Evolutionary conservation across 2,888 invertebrate genomes (phyloP).

Genomic region (Aspidiotus destructor): DNA sequence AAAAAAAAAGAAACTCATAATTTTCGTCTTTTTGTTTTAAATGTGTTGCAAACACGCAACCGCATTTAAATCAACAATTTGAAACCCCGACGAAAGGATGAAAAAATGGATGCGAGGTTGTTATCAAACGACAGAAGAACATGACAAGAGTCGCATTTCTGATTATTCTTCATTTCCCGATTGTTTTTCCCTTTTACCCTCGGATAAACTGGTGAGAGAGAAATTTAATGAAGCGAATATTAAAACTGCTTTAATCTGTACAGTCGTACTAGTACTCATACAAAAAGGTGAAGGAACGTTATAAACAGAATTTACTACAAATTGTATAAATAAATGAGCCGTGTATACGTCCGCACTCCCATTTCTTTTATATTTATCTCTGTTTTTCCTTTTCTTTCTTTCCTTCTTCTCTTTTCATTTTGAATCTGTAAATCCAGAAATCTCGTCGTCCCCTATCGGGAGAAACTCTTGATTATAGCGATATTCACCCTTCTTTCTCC

Average conservation of each 20-base stretch:
- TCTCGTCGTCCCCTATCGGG: slow-evolving; percentile 12
- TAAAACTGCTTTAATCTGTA: not conserved
- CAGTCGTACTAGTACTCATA: not conserved
- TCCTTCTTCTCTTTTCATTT: slow-evolving; percentile 5
- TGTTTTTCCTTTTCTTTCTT: slow-evolving; percentile 3
- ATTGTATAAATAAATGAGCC: slow-evolving; percentile 31
- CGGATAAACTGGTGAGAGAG: not conserved
- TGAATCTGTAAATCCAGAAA: slow-evolving; percentile 19
- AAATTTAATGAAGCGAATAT: slow-evolving; percentile 2
- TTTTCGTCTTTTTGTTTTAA: no score
- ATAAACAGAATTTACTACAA: slow-evolving; percentile 28
- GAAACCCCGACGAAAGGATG: no score
- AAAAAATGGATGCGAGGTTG: no score
- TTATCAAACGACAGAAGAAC: no score
- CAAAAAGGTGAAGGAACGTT: slow-evolving; percentile 11
- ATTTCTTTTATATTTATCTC: not conserved
- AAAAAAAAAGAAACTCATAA: no score
- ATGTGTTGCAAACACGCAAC: no score
- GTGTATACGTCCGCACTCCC: slow-evolving; percentile 19
- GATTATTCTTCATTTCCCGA: no score
- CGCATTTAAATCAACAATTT: no score
- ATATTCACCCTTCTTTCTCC: slow-evolving; percentile 19
- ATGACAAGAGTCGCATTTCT: no score
- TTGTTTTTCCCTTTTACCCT: no score
- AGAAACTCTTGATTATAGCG: slow-evolving; percentile 21